phyloP scores from a whole-genome alignment of 2,888 invertebrate genomes.

The Synergus itoensis region DNA sequence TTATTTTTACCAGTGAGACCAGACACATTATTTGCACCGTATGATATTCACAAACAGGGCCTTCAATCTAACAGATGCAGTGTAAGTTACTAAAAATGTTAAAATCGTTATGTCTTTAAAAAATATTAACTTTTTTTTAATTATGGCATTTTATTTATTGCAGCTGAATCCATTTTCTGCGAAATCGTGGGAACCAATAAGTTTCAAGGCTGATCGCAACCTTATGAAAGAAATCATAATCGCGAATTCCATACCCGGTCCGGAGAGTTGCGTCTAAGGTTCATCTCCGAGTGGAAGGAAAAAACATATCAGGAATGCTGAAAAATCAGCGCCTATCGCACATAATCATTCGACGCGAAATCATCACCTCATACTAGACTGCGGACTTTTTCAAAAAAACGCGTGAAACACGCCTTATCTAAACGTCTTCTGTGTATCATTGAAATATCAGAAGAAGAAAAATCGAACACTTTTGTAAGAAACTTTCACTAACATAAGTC shows the following conservation, averaged over 20 bases:
- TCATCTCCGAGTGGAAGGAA: conserved; percentile 21
- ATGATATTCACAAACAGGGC: conserved; percentile 76
- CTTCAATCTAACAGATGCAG: conserved; percentile 75
- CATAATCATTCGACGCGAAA: conserved; percentile 34
- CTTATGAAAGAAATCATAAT: conserved; percentile 81
- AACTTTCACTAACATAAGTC: conserved; percentile 24
- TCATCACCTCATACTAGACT: conserved; percentile 39
- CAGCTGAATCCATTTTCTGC: conserved; percentile 76
- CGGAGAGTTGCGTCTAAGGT: conserved; percentile 91
- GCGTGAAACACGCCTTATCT: conserved; percentile 29
- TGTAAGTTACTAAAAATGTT: conserved; percentile 61
- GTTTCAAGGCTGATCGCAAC: conserved; percentile 76
- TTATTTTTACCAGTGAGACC: conserved; percentile 76
- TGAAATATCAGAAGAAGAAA: conserved; percentile 19
- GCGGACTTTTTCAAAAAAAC: conserved; percentile 34
- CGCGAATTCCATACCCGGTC: conserved; percentile 91
- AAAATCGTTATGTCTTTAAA: too few species aligned
- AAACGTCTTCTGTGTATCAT: not conserved
- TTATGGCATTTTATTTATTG: conserved; percentile 17
- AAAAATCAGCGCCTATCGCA: conserved; percentile 52
- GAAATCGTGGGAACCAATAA: conserved; percentile 77
- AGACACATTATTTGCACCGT: conserved; percentile 75
- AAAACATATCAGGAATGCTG: conserved; percentile 68
- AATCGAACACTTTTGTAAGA: conserved; percentile 40
- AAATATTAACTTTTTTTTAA: too few species aligned